Evolutionary conservation across 2,113 vertebrate genomes (phyloP).

Genomic region (Chlamydotis undulata): DNA sequence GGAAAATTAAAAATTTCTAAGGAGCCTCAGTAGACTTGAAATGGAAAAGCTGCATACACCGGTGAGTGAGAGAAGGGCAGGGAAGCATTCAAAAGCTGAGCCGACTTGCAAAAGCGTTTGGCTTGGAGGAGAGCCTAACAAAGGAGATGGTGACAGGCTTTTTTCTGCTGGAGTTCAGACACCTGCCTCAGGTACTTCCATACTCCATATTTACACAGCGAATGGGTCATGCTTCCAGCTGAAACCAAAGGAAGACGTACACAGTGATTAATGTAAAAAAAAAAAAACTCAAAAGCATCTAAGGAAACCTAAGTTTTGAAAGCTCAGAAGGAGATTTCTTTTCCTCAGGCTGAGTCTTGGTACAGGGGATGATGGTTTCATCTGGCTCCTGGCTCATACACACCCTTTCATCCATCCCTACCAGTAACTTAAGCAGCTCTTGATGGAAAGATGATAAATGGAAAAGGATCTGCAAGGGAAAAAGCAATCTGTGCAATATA

Average conservation of each 20-base stretch:
- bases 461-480: not conserved
- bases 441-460: not conserved
- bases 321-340: not conserved
- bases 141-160: not conserved
- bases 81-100: not conserved
- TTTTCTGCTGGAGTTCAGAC: not conserved
- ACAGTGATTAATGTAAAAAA: accelerated
- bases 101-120: not conserved
- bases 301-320: not conserved
- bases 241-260: not conserved
- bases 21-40: not conserved
- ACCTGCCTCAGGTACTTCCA: not conserved
- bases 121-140: not conserved
- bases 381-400: not conserved
- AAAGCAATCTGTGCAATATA: accelerated
- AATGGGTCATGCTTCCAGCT: not conserved
- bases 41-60: not conserved
- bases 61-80: not conserved
- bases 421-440: not conserved
- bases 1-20: not conserved
- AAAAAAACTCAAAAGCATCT: not conserved
- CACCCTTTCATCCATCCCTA: not conserved
- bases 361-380: not conserved
- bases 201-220: accelerated
- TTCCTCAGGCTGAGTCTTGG: not conserved